Base-by-base conservation (phyloP, 2,797 vertebrate genomes). In the Thunnus albacares region DNA sequence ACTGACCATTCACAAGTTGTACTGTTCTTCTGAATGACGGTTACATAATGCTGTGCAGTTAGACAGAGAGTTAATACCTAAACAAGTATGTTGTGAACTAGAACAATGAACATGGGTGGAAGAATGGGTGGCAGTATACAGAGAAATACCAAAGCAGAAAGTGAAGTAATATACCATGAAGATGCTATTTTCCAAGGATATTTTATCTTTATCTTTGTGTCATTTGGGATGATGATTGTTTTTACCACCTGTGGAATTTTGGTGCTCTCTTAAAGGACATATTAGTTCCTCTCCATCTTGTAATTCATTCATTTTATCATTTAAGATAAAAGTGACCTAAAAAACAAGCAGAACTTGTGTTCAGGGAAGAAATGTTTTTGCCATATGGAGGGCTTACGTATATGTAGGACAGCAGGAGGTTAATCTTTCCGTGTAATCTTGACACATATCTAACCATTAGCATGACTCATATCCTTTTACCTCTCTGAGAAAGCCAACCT, bases 351-450 rank as follows among this genome's bases (percentile, higher is more conserved):
- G 24, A 8, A 14, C 35, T 67, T 75, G 18, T 38, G 7, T 56
- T 82, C 3, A n/a, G 43, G 18, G 18, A 45, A 26, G 51, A 35
- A 75, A 69, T 47, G 52, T 30, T 22, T 24, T 20, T 20, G 77
- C 62, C 72, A 85, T 83, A 76, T 73, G 75, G 80, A 63, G 41
- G 49, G 35, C n/a, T 81, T 71, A 65, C 61, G 60, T 51, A 73
- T 66, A 78, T 83, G 75, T 74, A 66, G 79, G 81, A 51, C 77
- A 81, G 55, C 38, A 49, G 55, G 30, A 81, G 74, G 80, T 58
- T 82, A 77, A 85, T 80, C 83, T 75, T 69, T 68, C 65, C 18
- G 8, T 26, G 67, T 71, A 83, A 84, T 81, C 84, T 82, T 64
- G 79, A 88, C 74, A 85, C 75, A 77, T 24, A 83, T 82, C 81